Evolutionary conservation across 2,797 vertebrate genomes (phyloP), one percentile per base, ranked within the genome.

Genomic region (Sebastes nivosus): DNA sequence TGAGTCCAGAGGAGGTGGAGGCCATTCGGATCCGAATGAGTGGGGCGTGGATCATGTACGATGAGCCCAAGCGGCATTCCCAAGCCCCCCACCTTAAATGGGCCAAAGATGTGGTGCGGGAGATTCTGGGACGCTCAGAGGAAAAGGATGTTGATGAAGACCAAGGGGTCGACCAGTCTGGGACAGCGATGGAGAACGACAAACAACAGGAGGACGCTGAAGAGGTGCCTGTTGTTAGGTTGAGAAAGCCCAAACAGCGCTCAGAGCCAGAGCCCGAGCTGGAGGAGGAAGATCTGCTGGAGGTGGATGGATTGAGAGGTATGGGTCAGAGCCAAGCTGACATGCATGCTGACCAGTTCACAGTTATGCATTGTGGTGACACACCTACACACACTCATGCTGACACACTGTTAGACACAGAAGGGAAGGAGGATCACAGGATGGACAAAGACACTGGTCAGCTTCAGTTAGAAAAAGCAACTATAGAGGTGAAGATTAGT

Each of bases 1-100:
- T 93, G 86, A 93, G 82, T 71, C 84, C 91, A 22, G 90, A 93
- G 57, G 84, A 95, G 55, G 78, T 89, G 69, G 91, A 92, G 58
- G 92, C 88, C 73, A 87, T 93, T 36, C 80, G 79, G 9, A 88
- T 88, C 65, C 77, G 81, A 67, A 78, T 91, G 78, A 95, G 89
- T 1, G 86, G 91, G 3, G 80, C 87, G 0, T 94, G 92, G 93
- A 89, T 61, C 75, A 78, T 88, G 74, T 82, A 85, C 0, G 93
- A 93, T 59, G 92, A 93, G 27, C 85, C 87, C 38, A 96, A 95
- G 73, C 84, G 89, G 5, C 87, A 87, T 68, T 96, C 95, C 50
- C 94, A 95, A 87, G 91, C 95, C 29, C 94, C 95, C 8, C 95
- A 96, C 83, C 88, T 96, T 52, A 96, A 94, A 90, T 96, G 95